Evolutionary conservation across 2,113 vertebrate genomes (phyloP), one percentile per base, ranked within the genome.

Genomic region (Stercorarius parasiticus): DNA sequence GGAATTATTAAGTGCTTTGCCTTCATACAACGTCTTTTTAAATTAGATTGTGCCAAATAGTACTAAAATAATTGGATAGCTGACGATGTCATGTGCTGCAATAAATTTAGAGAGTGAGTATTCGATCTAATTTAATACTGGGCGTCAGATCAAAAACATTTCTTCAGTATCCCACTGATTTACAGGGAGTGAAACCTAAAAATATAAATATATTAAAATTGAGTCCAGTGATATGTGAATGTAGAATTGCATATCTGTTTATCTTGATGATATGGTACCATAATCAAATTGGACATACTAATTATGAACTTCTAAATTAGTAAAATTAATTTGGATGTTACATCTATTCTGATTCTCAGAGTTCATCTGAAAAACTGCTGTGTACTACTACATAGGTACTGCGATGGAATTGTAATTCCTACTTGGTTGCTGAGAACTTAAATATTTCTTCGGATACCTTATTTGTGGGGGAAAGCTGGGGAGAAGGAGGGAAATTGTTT

Each of bases 21-120:
- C 84, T 95, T 53, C 82, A 81, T 94, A 86, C 65, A 88, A 92
- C 64, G 45, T 47, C 84, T 95, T 95, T 97, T 92, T 40, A 92
- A 97, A 96, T 93, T 95, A 96, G 19, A 9, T 93, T 89, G 53
- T 96, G 90, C 78, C 89, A 96, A 93, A 93, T 74, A 93, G 53
- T 91, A 82, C 93, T 97, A 94, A 97, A 97, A 95, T 97, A 97
- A 96, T 93, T 97, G 81, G 67, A 86, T 87, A 93, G 90, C 56
- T 97, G 88, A 97, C 10, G 1, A 90, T 78, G 90, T 96, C 69
- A 94, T 98, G 66, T 92, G 47, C 88, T 97, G 86, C 58, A 97
- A 93, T 93, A 96, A 94, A 97, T 96, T 94, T 92, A 96, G 84
- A 95, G 45, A 93, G 61, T 61, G 76, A 96, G 47, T 90, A 92